phyloP scores from a whole-genome alignment of 1,140 invertebrate species.

The Diorhabda sublineata region DNA sequence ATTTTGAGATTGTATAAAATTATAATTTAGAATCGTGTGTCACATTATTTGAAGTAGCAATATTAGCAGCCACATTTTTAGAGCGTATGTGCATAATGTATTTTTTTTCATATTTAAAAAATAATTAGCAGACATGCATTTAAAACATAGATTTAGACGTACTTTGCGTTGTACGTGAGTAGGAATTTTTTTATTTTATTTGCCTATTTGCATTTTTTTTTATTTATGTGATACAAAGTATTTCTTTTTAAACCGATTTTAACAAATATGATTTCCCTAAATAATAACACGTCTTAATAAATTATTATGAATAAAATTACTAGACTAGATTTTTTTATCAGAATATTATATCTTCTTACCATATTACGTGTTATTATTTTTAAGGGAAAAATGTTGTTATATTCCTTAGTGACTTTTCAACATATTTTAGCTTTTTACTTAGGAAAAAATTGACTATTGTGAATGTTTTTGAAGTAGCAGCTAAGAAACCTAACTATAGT shows the following conservation, averaged over 20 bases:
- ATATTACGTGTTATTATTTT: conserved; percentile 8
- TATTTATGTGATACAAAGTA: not conserved
- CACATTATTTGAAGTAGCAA: conserved; percentile 24
- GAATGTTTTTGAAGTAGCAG: not conserved
- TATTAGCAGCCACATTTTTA: conserved; percentile 12
- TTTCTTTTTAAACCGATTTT: not conserved
- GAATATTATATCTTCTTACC: not conserved
- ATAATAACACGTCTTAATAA: not conserved
- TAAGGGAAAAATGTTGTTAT: conserved; percentile 4
- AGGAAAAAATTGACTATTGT: conserved; percentile 9
- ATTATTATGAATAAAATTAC: too few relatives aligned
- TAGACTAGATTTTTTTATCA: not conserved
- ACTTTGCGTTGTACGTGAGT: conserved; percentile 39
- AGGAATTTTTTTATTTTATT: conserved; percentile 33
- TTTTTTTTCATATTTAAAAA: conserved; percentile 22
- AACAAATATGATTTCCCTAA: not conserved
- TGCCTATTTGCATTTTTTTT: conserved; percentile 38
- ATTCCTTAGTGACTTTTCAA: conserved; percentile 22
- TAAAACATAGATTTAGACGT: conserved; percentile 32
- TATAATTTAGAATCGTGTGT: not conserved
- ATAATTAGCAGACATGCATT: conserved; percentile 31
- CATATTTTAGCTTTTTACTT: conserved; percentile 28
- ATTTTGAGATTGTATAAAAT: too few relatives aligned
- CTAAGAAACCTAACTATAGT: not conserved
- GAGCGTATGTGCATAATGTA: conserved; percentile 29